These are phyloP conservation scores for Colostygia pectinataria DNA, from an alignment of 2,888 invertebrate species.

Conservation along the genomic window DNA sequence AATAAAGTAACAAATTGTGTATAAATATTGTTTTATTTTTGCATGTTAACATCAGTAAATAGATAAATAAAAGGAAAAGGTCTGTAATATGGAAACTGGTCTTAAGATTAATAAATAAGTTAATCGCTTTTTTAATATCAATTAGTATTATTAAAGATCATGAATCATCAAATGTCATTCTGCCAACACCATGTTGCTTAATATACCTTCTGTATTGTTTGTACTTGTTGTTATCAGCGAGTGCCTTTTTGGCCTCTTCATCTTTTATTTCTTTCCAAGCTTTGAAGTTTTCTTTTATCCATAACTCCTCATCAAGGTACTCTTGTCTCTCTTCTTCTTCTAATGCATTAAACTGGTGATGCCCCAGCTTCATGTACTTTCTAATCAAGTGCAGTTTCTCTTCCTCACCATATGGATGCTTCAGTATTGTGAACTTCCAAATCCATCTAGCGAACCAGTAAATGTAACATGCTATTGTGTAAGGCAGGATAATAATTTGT, in stretches of 20 bases:
- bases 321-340: constrained; percentile 89
- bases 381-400: constrained; percentile 94
- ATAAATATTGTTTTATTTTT: constrained; percentile 66
- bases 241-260: constrained; percentile 91
- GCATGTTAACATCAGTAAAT: constrained; percentile 30
- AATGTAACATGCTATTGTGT: constrained; percentile 86
- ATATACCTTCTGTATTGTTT: constrained; percentile 95
- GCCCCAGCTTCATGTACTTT: constrained; percentile 88
- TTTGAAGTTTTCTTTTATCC: constrained; percentile 91
- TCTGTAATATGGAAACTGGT: constrained; percentile 13
- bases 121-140: constrained; percentile 7
- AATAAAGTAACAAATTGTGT: constrained; percentile 77
- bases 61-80: constrained; percentile 15
- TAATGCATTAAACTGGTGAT: constrained; percentile 87
- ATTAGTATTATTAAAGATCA: constrained; percentile 48
- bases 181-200: constrained; percentile 93
- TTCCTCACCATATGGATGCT: constrained; percentile 90
- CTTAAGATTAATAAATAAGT: constrained; percentile 26
- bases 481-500: constrained; percentile 91
- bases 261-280: constrained; percentile 92
- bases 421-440: constrained; percentile 89
- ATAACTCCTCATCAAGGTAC: constrained; percentile 89
- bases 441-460: constrained; percentile 92
- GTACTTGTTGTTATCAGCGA: constrained; percentile 93
- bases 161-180: constrained; percentile 95